Conservation (phyloP, 2,797 vertebrate genomes). For the Erpetoichthys calabaricus region DNA sequence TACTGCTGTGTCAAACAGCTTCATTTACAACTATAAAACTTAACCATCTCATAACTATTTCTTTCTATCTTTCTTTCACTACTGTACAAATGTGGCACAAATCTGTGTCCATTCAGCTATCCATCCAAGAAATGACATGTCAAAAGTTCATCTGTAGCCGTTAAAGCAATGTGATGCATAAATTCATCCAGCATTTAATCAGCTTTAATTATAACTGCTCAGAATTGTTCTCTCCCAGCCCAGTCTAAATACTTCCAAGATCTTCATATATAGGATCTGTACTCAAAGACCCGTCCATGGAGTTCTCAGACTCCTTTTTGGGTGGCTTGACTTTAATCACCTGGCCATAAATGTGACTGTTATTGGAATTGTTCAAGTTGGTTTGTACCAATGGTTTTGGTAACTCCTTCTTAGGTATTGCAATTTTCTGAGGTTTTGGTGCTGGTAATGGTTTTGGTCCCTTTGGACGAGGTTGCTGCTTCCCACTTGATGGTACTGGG, state of each 20-base stretch:
- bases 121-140: no score
- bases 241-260: conserved; percentile 15
- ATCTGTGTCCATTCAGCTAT: no score
- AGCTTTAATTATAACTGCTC: no score
- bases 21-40: no score
- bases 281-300: conserved; percentile 9
- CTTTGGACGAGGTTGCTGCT: conserved; percentile 24
- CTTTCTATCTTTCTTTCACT: no score
- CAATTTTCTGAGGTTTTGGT: conserved; percentile 57
- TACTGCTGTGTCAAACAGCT: no score
- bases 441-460: conserved; percentile 60
- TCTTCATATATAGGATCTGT: conserved; percentile 28
- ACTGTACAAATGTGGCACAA: no score
- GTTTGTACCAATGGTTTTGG: conserved; percentile 31
- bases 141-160: no score
- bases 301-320: conserved; percentile 31
- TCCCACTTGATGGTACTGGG: conserved; percentile 31
- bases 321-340: conserved; percentile 45
- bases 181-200: no score
- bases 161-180: no score
- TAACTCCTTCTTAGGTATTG: conserved; percentile 33
- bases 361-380: conserved; percentile 54
- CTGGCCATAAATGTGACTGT: conserved; percentile 60
- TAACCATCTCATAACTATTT: no score
- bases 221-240: no score